These are phyloP conservation scores for Polyploca ridens DNA, from an alignment of 2,888 invertebrate species.

Conservation along the genomic window DNA sequence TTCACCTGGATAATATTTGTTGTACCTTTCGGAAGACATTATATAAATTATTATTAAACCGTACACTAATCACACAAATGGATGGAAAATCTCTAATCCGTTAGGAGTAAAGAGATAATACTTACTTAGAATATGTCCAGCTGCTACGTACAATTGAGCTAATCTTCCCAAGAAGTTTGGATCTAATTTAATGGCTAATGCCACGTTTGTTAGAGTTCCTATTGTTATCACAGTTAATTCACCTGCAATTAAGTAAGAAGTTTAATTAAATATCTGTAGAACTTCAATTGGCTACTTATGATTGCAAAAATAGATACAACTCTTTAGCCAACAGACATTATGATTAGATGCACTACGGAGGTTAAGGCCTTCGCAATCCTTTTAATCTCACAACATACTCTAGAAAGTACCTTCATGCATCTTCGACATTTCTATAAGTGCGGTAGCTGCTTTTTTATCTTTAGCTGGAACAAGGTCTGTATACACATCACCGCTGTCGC, in stretches of 20 bases:
- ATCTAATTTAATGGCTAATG: constrained; percentile 88
- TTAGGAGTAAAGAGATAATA: constrained; percentile 8
- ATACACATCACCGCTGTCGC: constrained; percentile 82
- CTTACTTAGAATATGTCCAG: constrained; percentile 90
- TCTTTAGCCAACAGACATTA: no score
- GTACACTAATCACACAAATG: no score
- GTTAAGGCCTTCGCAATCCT: no score
- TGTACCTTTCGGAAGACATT: no score
- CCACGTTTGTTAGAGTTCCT: constrained; percentile 92
- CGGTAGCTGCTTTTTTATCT: constrained; percentile 84
- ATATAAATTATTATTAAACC: no score
- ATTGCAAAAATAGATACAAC: no score
- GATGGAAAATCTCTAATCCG: no score
- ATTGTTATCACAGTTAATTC: constrained; percentile 86
- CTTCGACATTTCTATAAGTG: constrained; percentile 85
- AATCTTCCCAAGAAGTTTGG: constrained; percentile 86
- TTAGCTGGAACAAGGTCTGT: constrained; percentile 72
- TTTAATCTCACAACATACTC: neutral
- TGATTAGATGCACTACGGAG: no score
- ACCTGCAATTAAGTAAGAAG: constrained; percentile 61
- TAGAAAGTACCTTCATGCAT: constrained; percentile 72
- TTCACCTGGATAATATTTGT: no score
- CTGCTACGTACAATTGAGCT: constrained; percentile 90
- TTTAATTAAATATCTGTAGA: no score
- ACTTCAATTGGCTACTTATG: no score